Evolutionary conservation across 2,113 vertebrate species (phyloP).

Genomic region (Neoarius graeffei): DNA sequence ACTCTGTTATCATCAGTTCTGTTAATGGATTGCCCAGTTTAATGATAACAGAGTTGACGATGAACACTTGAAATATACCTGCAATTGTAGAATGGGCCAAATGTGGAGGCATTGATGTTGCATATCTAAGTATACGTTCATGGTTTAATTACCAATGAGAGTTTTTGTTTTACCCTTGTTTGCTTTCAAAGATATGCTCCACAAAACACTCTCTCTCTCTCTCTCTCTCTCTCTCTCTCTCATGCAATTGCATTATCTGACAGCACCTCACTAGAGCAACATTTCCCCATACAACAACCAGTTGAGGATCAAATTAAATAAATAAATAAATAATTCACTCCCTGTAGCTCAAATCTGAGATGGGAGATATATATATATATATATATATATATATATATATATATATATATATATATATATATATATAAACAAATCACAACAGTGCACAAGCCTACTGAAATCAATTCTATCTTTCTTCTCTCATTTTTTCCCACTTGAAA

Average conservation of each 20-base stretch:
- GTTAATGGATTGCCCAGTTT: too few species aligned
- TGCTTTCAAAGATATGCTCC: conserved; percentile 29
- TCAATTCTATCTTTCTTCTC: background rate
- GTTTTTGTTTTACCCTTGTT: conserved; percentile 37
- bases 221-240: conserved; percentile 36
- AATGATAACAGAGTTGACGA: too few species aligned
- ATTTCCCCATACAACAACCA: conserved; percentile 38
- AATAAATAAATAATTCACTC: too few species aligned
- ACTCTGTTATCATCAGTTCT: too few species aligned
- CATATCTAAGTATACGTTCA: conserved; percentile 22
- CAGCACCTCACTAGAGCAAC: conserved; percentile 42
- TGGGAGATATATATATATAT: too few species aligned
- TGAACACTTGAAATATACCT: too few species aligned
- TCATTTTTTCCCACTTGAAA: background rate
- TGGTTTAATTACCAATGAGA: conserved; percentile 30
- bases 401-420: too few species aligned
- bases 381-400: too few species aligned
- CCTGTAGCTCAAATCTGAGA: conserved; percentile 37
- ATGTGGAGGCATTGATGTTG: background rate
- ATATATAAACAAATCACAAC: background rate
- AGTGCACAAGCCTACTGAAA: background rate
- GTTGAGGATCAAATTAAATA: conserved; percentile 49
- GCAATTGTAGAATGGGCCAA: too few species aligned
- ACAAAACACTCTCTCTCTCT: conserved; percentile 1
- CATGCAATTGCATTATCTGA: conserved; percentile 43